Base-by-base conservation (phyloP, 92 coral and sea anemone genomes). In the Palythoa grandiflora region DNA sequence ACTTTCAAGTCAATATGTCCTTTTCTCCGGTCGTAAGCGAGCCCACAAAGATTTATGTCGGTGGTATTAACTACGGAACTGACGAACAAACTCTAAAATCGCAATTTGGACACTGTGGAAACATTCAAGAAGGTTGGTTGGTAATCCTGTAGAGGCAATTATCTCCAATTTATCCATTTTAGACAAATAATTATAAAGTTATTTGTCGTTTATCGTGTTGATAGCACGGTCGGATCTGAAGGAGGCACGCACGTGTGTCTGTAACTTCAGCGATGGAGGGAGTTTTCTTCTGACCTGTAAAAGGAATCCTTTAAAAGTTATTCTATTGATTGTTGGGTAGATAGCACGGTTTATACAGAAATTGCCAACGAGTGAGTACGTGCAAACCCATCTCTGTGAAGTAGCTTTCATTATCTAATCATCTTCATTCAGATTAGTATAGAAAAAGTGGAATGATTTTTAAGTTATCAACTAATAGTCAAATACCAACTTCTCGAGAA, bases 11-110 rank as follows among this genome's bases (percentile, higher is more conserved):
- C 63, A 81, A 65, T n/a, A 81, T 81, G 86, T 81, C 86, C 9
- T 81, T 44, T 44, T 14, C 47, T 35, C 9, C 75, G 17, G 83
- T 66, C 9, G 84, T 14, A 40, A 78, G 84, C 74, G 86, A 81
- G 17, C 86, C 86, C 37, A 81, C 75, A 47, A 81, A 81, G 86
- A 81, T 81, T 21, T 81, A 81, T 68, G 86, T 81, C 10, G 86
- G 86, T 19, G 86, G 86, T 28, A 81, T 81, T 60, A 66, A 65
- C 86, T 81, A 65, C 14, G 6, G 3, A 0, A 81, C 86, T 1
- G 48, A 66, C 21, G 86, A 81, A 48, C 61, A 81, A 1, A 65
- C 52, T 17, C 66, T 81, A 44, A 68, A 40, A 66, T 66, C 75
- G 9, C 75, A 81, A 16, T 81, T 81, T 81, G 9, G 1, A 36